Evolutionary conservation across 2,888 invertebrate genomes (phyloP).

Genomic region (Dasysyrphus tricinctus): DNA sequence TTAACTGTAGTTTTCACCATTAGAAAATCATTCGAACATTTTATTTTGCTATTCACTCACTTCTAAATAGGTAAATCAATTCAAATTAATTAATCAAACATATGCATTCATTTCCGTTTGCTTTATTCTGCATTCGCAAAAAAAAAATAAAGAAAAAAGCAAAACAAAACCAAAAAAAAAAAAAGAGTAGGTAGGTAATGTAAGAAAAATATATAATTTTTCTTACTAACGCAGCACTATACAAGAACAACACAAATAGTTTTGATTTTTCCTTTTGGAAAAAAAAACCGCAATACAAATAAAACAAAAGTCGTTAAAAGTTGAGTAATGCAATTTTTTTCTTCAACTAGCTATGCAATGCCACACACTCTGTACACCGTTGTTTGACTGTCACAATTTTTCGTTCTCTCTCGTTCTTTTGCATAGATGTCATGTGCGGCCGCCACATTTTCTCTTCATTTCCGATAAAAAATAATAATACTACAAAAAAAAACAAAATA

Average conservation of each 20-base stretch:
- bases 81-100: slow-evolving; percentile 71
- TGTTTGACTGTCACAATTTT: slow-evolving; percentile 37
- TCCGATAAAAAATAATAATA: slow-evolving; percentile 39
- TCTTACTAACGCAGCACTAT: slow-evolving; percentile 27
- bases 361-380: slow-evolving; percentile 39
- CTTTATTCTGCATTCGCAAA: slow-evolving; percentile 58
- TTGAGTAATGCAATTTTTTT: slow-evolving; percentile 66
- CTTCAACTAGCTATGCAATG: slow-evolving; percentile 20
- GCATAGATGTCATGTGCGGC: slow-evolving; percentile 57
- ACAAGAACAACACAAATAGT: slow-evolving; percentile 33
- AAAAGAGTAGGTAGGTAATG: background rate
- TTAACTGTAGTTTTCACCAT: slow-evolving; percentile 15
- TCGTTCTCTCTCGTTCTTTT: slow-evolving; percentile 57
- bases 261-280: slow-evolving; percentile 28
- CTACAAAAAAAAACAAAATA: slow-evolving; percentile 36
- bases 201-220: slow-evolving; percentile 18
- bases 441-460: slow-evolving; percentile 61
- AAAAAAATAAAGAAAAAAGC: slow-evolving; percentile 29
- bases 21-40: slow-evolving; percentile 6
- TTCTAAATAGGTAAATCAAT: slow-evolving; percentile 64
- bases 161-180: slow-evolving; percentile 14
- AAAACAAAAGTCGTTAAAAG: slow-evolving; percentile 35
- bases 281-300: slow-evolving; percentile 33
- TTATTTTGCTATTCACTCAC: slow-evolving; percentile 45
- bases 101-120: slow-evolving; percentile 68